Evolutionary conservation across 2,113 vertebrate species (phyloP).

Genomic region (Callithrix jacchus): DNA sequence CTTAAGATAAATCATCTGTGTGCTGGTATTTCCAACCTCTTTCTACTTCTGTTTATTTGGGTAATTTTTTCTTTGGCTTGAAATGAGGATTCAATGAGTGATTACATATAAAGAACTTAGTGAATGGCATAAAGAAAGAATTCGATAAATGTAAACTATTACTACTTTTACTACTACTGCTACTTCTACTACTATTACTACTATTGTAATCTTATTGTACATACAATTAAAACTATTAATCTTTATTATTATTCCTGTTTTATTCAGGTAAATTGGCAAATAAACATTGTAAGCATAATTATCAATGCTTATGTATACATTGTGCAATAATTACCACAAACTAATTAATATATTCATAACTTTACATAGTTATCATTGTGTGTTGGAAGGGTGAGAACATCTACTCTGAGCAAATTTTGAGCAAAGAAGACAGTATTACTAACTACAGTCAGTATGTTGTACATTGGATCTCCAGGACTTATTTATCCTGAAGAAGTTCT

Average conservation of each 20-base stretch:
- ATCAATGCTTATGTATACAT: background rate
- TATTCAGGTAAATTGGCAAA: background rate
- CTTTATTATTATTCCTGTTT: background rate
- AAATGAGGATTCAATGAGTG: background rate
- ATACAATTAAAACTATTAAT: background rate
- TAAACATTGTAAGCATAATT: background rate
- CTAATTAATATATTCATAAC: background rate
- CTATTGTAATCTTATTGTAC: background rate
- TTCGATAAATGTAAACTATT: background rate
- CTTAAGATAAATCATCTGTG: background rate
- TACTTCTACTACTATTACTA: background rate
- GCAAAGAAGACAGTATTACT: background rate
- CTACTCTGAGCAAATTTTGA: background rate
- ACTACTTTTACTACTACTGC: background rate
- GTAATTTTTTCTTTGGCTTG: background rate
- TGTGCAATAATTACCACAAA: background rate
- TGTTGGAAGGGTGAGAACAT: background rate
- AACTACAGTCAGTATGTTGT: background rate
- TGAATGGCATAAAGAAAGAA: background rate
- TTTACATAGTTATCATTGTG: background rate
- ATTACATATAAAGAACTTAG: background rate
- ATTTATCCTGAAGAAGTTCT: background rate
- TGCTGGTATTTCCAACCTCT: background rate
- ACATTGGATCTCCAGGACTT: background rate
- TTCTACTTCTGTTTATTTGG: background rate